These are phyloP conservation scores for Hipposideros armiger DNA, from an alignment of 2,113 vertebrate species.

Conservation along the genomic window DNA sequence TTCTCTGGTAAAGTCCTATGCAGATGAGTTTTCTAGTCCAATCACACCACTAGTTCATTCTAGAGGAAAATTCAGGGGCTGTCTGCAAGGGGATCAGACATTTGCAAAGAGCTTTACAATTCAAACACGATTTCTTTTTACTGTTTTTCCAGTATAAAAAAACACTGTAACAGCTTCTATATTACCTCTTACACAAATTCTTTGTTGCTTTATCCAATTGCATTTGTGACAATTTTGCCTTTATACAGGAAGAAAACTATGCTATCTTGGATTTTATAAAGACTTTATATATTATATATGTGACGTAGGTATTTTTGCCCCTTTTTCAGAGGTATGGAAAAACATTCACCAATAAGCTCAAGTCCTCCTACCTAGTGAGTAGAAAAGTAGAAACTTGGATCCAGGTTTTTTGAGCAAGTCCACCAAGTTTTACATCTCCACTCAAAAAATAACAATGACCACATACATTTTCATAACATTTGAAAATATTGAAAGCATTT, in stretches of 20 bases:
- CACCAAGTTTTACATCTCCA: not conserved
- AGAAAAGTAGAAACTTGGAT: not conserved
- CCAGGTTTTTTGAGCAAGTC: constrained; percentile 15
- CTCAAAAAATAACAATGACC: not conserved
- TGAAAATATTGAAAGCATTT: not conserved
- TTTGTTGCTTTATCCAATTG: not conserved
- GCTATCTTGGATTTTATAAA: not conserved
- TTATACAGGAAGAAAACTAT: not conserved
- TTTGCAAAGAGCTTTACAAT: not conserved
- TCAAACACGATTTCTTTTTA: not conserved
- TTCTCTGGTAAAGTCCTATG: not conserved
- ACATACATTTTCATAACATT: not conserved
- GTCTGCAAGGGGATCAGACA: not conserved
- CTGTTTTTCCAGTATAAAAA: constrained; percentile 3
- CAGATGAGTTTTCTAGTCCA: not conserved
- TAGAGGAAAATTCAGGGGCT: not conserved
- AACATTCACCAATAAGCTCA: not conserved
- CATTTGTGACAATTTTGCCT: not conserved
- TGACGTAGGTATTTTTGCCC: not conserved
- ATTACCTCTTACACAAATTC: constrained; percentile 25
- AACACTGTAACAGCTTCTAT: not conserved
- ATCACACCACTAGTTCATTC: not conserved
- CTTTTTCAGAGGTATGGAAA: not conserved
- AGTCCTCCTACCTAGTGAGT: not conserved
- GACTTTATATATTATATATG: not conserved